Evolutionary conservation across 2,113 vertebrate genomes (phyloP).

Genomic region (Ophthalmotilapia sp.): DNA sequence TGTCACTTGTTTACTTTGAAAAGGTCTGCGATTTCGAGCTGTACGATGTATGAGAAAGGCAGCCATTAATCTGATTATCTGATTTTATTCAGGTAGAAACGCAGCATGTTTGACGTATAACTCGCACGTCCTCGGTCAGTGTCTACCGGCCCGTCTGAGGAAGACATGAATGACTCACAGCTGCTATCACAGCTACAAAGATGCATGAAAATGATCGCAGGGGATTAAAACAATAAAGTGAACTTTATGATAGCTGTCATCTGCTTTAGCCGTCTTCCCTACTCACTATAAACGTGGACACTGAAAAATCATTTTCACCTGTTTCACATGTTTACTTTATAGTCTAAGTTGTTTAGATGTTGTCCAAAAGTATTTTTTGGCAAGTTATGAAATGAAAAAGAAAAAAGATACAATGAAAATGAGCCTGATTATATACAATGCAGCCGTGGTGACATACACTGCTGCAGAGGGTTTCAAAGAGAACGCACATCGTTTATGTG

Average conservation of each 20-base stretch:
- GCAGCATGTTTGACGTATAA: background rate
- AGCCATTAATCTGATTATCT: constrained; percentile 4
- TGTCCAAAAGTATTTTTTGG: background rate
- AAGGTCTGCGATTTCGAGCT: background rate
- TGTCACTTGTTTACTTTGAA: constrained; percentile 1
- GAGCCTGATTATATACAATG: background rate
- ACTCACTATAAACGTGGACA: accelerated
- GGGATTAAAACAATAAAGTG: background rate
- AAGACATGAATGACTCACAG: background rate
- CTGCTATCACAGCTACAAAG: background rate
- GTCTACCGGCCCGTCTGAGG: background rate
- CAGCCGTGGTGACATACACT: accelerated
- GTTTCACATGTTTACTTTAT: background rate
- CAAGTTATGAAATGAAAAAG: background rate
- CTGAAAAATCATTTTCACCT: background rate
- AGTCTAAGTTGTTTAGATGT: background rate
- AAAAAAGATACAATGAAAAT: background rate
- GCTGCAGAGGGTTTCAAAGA: background rate
- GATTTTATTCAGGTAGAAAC: background rate
- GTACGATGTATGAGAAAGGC: background rate
- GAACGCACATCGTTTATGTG: background rate
- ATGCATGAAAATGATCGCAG: background rate
- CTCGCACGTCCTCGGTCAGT: background rate
- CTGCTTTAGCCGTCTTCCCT: background rate
- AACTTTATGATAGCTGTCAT: background rate